These are phyloP conservation scores for Liparis tanakae DNA, from an alignment of 2,797 vertebrate species.

Conservation along the genomic window DNA sequence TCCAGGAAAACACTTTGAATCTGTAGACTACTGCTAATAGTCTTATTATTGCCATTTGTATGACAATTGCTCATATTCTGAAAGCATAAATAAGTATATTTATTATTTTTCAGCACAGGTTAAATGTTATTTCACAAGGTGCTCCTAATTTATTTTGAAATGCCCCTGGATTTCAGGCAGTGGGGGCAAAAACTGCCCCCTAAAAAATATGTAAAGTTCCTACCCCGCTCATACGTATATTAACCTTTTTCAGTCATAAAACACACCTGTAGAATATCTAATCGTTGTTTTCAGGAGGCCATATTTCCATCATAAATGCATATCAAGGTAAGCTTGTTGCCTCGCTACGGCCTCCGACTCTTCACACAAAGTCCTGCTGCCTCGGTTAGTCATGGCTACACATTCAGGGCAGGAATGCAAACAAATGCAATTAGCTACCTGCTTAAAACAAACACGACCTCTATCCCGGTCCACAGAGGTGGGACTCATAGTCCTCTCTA, in stretches of 20 bases:
- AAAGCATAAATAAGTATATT: too few species aligned
- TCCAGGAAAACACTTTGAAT: too few species aligned
- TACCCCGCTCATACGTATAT: neutral
- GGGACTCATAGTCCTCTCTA: slow-evolving; percentile 2
- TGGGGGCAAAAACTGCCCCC: too few species aligned
- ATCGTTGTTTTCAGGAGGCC: neutral
- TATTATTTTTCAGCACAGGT: too few species aligned
- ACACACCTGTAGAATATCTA: neutral
- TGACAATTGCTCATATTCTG: too few species aligned
- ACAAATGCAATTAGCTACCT: slow-evolving; percentile 40
- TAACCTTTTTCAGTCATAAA: neutral
- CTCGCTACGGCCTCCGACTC: neutral
- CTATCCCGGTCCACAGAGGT: neutral
- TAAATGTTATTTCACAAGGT: too few species aligned
- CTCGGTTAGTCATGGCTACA: slow-evolving; percentile 15
- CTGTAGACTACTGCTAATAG: too few species aligned
- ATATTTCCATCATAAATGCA: neutral
- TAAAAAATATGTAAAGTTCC: too few species aligned
- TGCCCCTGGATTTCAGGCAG: too few species aligned
- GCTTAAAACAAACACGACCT: slow-evolving; percentile 36
- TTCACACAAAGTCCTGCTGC: neutral
- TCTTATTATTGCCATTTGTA: too few species aligned
- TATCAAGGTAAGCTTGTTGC: neutral
- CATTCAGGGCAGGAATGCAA: slow-evolving; percentile 38
- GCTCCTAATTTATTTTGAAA: too few species aligned